A percentile compares a stretch with the other conserved stretches of the same genome.
Conservation (phyloP, 2,797 vertebrate species). For the Alosa sapidissima region DNA sequence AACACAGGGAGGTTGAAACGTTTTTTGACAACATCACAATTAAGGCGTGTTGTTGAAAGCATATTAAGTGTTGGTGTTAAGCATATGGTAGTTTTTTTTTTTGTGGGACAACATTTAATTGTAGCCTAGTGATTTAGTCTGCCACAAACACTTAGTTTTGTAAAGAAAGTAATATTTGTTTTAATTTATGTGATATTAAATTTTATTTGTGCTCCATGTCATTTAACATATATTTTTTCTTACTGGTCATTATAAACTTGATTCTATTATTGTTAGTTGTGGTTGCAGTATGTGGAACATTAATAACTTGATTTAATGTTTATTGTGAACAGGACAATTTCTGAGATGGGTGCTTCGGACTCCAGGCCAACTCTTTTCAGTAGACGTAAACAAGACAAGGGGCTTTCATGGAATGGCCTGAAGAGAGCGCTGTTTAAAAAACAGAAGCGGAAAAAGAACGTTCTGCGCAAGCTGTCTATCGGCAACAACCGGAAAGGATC, state of each 20-base stretch:
- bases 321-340: neutral
- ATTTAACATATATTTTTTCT: no score
- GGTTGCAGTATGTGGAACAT: neutral
- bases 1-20: no score
- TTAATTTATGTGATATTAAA: neutral
- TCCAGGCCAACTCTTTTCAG: neutral
- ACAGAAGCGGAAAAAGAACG: conserved; percentile 43
- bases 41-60: no score
- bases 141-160: no score
- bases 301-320: neutral
- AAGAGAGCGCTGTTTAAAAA: conserved; percentile 53
- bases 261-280: no score
- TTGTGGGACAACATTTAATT: no score
- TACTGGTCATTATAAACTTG: no score
- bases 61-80: no score
- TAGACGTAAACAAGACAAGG: conserved; percentile 13
- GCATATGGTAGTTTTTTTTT: no score
- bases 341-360: conserved; percentile 1
- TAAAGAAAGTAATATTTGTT: neutral
- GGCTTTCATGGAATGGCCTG: conserved; percentile 49
- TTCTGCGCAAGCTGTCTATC: conserved; percentile 44
- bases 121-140: no score
- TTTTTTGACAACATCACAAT: no score
- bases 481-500: conserved; percentile 47
- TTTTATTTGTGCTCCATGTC: no score